phyloP scores from a whole-genome alignment of 2,888 invertebrate genomes.

The Lithosia quadra region DNA sequence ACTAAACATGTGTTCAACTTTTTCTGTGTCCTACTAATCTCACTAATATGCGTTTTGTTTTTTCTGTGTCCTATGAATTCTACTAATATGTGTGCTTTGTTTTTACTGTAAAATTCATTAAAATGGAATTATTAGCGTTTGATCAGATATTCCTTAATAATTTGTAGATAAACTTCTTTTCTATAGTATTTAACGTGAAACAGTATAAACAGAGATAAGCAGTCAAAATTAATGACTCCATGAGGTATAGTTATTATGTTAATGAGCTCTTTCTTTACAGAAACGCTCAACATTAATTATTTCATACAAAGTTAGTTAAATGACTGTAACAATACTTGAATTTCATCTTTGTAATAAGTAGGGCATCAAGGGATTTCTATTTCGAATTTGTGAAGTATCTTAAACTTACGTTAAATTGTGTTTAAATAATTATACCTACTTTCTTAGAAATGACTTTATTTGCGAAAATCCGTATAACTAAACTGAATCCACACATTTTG shows the following conservation, averaged over 20 bases:
- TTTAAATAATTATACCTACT: not conserved
- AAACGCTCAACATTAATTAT: not conserved
- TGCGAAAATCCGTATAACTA: no score
- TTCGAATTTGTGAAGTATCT: not conserved
- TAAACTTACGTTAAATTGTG: not conserved
- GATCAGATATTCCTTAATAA: no score
- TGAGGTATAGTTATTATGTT: not conserved
- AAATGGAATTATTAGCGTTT: no score
- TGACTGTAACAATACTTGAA: not conserved
- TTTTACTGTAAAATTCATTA: no score
- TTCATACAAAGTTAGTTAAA: not conserved
- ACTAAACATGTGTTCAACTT: no score
- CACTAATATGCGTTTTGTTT: no score
- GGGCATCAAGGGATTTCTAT: slow-evolving; percentile 1
- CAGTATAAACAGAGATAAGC: not conserved
- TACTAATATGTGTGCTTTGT: no score
- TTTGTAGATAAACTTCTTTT: not conserved
- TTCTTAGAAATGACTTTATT: no score
- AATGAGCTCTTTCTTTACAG: not conserved
- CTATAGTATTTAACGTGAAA: not conserved
- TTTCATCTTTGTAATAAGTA: slow-evolving; percentile 4
- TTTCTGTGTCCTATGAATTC: no score
- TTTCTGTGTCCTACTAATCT: no score
- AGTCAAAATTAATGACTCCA: not conserved
- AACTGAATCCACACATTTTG: no score